Evolutionary conservation across 2,888 invertebrate genomes (phyloP).

Genomic region (Pheosia tremula): DNA sequence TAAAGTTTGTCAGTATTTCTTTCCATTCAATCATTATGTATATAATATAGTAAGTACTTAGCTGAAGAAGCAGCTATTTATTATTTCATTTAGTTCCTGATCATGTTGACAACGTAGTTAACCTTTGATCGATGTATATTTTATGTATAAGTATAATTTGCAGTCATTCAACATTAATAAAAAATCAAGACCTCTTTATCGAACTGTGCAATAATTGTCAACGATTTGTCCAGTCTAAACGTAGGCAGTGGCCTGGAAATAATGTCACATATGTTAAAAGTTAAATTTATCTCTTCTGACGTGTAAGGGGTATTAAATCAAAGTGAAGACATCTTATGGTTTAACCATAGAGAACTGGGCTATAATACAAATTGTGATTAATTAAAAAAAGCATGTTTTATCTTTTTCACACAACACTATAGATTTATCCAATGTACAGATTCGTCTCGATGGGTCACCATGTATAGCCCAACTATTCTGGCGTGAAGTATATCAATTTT

Average conservation of each 20-base stretch:
- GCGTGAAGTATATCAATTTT: too few relatives aligned
- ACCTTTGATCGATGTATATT: slow-evolving; percentile 20
- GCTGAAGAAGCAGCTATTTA: slow-evolving; percentile 4
- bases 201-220: not conserved
- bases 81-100: slow-evolving; percentile 17
- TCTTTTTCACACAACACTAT: too few relatives aligned
- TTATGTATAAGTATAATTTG: slow-evolving; percentile 2
- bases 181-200: not conserved
- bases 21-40: not conserved
- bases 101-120: slow-evolving; percentile 23
- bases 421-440: too few relatives aligned
- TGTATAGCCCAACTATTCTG: too few relatives aligned
- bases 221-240: not conserved
- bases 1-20: not conserved
- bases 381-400: too few relatives aligned
- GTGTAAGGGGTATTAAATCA: too few relatives aligned
- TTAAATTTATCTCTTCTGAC: too few relatives aligned
- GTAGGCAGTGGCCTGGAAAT: not conserved
- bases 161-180: too few relatives aligned
- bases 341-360: too few relatives aligned
- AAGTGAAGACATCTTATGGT: too few relatives aligned
- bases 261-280: not conserved
- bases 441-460: too few relatives aligned
- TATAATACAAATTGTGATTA: too few relatives aligned
- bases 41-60: not conserved